phyloP scores from a whole-genome alignment of 2,888 invertebrate genomes.

The Blera fallax region DNA sequence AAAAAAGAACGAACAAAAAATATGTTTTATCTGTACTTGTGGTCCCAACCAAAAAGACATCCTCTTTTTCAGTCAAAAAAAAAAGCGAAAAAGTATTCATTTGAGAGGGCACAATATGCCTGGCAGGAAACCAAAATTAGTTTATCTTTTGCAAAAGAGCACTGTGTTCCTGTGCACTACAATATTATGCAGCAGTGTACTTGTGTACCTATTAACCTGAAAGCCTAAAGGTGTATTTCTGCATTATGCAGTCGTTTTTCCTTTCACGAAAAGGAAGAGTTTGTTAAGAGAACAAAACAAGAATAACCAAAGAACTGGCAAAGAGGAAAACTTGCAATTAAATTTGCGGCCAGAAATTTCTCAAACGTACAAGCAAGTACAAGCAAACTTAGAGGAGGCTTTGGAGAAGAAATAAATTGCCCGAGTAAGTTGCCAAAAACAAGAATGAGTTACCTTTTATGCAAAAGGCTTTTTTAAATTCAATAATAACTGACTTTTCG shows the following conservation, averaged over 20 bases:
- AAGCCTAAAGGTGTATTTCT: conserved; percentile 51
- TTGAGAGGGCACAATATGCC: neutral
- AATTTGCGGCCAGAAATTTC: conserved; percentile 38
- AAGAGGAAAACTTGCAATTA: conserved; percentile 41
- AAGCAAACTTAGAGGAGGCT: neutral
- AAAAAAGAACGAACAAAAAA: neutral
- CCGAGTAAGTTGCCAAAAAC: conserved; percentile 35
- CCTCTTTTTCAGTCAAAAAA: neutral
- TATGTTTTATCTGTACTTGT: neutral
- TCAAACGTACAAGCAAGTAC: conserved; percentile 33
- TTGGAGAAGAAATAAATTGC: neutral
- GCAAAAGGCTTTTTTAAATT: conserved; percentile 5
- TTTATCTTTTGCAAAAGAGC: conserved; percentile 15
- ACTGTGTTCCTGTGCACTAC: neutral
- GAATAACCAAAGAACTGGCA: neutral
- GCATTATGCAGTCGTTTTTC: conserved; percentile 35
- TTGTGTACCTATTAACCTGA: conserved; percentile 57
- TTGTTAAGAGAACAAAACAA: conserved; percentile 13
- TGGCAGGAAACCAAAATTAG: conserved; percentile 23
- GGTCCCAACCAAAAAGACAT: neutral
- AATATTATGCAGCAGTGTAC: conserved; percentile 3
- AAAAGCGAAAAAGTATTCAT: neutral
- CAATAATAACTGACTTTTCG: conserved; percentile 7
- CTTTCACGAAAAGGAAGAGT: conserved; percentile 51
- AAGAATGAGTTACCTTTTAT: conserved; percentile 7